Percentiles rank a stretch among this genome's conserved stretches.
Conservation (phyloP, 2,113 vertebrate genomes). For the Epinephelus moara region DNA sequence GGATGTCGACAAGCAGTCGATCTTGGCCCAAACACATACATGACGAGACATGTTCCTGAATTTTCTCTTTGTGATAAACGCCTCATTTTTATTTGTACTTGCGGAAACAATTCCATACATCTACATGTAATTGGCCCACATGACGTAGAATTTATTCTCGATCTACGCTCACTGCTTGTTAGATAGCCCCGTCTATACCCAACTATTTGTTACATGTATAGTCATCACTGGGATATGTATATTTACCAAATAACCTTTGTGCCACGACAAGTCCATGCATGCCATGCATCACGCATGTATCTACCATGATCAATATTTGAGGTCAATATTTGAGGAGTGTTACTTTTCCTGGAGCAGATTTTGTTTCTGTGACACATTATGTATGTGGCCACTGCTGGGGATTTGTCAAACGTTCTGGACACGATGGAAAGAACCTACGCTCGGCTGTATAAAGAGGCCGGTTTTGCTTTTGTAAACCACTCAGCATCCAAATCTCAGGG, state of each 20-base stretch:
- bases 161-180: constrained; percentile 14
- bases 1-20: constrained; percentile 56
- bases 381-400: constrained; percentile 1
- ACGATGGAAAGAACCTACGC: not conserved
- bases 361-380: not conserved
- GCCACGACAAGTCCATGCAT: constrained; percentile 64
- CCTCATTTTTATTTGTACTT: constrained; percentile 33
- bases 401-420: not conserved
- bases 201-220: constrained; percentile 31
- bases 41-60: constrained; percentile 34
- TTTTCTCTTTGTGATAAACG: constrained; percentile 24
- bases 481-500: constrained; percentile 71
- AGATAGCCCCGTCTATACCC: constrained; percentile 7
- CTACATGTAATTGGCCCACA: not conserved
- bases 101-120: constrained; percentile 13
- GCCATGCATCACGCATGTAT: constrained; percentile 61
- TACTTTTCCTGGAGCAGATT: constrained; percentile 3
- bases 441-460: constrained; percentile 20
- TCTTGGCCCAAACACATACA: constrained; percentile 38
- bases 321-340: constrained; percentile 2
- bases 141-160: constrained; percentile 21
- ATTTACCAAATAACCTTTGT: constrained; percentile 49
- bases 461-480: constrained; percentile 55
- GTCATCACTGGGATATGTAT: constrained; percentile 54
- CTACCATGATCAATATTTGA: constrained; percentile 36